Base-by-base conservation (phyloP, 1,140 invertebrate genomes). In the Conopomorpha cramerella region DNA sequence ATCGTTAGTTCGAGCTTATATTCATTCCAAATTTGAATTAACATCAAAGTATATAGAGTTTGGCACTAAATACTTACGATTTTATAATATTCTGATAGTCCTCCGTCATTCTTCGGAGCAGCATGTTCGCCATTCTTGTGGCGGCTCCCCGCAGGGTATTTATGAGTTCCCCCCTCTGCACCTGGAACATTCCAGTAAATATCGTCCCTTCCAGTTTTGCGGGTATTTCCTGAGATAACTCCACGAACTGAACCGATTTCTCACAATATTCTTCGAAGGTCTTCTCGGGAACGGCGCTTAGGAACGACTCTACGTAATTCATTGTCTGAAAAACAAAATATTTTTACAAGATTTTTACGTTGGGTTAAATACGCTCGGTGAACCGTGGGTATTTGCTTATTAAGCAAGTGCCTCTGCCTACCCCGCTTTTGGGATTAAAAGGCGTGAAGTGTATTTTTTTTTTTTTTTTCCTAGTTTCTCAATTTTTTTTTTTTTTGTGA, bases 151-250 rank as follows among this genome's bases (percentile, higher is more conserved):
- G 81, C 30, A 97, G 74, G 2, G 85, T 79, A 8, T 81, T 77
- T 14, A 96, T 89, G n/a, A 96, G 74, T 37, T 91, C 86, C 28
- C 83, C 83, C 38, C 92, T 83, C 58, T 92, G 85, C 45, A 98
- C 85, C 51, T 92, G 88, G 65, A 93, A 97, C 62, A 95, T 86
- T 13, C 91, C 91, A 38, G 92, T 85, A 12, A 85, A 82, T 16
- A 90, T 81, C 0, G 86, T 85, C 26, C 84, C 81, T 53, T 86
- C 82, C 13, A 87, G 79, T 34, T 84, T 80, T 2, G 81, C 71
- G 6, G 84, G 83, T 38, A 92, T 85, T 38, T 84, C 79, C 37
- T 81, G 76, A 7, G 82, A 79, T 15, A 91, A 66, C 19, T 80
- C 60, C 36, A 87, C 81, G 51, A 86, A 91, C 42, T 84, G 81